A percentile compares a stretch with the other conserved stretches of the same genome.
Evolutionary conservation across 2,113 vertebrate species (phyloP).

Genomic region (Mirza zaza): DNA sequence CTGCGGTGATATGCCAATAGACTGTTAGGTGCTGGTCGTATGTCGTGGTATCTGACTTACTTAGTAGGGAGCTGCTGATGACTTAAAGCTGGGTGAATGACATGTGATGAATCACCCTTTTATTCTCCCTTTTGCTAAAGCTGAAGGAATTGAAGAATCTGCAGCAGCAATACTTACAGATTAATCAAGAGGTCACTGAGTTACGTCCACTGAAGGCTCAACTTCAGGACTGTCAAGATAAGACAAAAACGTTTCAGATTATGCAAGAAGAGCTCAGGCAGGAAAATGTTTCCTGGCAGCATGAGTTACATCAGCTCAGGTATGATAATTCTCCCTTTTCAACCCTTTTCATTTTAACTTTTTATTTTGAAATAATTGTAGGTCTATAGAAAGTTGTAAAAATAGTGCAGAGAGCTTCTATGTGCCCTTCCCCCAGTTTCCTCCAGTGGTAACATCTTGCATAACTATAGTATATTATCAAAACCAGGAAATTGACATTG

Average conservation of each 20-base stretch:
- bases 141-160: constrained; percentile 90
- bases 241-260: constrained; percentile 77
- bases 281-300: constrained; percentile 73
- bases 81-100: not conserved
- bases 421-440: not conserved
- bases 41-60: not conserved
- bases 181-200: constrained; percentile 88
- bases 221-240: constrained; percentile 84
- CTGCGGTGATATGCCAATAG: not conserved
- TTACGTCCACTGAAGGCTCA: constrained; percentile 82
- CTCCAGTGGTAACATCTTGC: not conserved
- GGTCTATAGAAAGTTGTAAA: not conserved
- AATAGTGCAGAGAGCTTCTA: not conserved
- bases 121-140: constrained; percentile 80
- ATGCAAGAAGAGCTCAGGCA: constrained; percentile 80
- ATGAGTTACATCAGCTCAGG: constrained; percentile 85
- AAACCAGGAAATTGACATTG: not conserved
- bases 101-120: constrained; percentile 1
- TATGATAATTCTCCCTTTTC: constrained; percentile 71
- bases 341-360: not conserved
- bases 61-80: not conserved
- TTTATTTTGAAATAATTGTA: constrained; percentile 25
- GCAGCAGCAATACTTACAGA: constrained; percentile 87
- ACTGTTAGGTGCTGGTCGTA: not conserved
- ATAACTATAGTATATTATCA: not conserved